Evolutionary conservation across 2,113 vertebrate species (phyloP).

Genomic region (Ophthalmolycus amberensis): DNA sequence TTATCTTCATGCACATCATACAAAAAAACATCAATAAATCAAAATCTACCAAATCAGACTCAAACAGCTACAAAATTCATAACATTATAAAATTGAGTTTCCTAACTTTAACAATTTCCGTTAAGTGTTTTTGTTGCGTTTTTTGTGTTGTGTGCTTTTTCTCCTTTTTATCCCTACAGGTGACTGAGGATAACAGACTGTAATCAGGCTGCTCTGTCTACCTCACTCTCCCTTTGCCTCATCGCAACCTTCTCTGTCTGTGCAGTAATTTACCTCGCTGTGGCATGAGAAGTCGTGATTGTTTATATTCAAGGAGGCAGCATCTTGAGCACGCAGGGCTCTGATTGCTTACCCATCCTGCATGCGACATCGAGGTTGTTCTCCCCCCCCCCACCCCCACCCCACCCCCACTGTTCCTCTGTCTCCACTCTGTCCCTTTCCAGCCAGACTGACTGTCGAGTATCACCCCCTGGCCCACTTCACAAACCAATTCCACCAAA

Average conservation of each 20-base stretch:
- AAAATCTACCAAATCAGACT: not conserved
- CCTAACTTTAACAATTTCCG: not conserved
- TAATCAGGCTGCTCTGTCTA: slow-evolving; percentile 51
- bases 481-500: slow-evolving; percentile 78
- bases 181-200: slow-evolving; percentile 44
- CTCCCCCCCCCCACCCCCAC: slow-evolving; percentile 32
- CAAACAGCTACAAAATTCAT: not conserved
- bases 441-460: slow-evolving; percentile 59
- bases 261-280: slow-evolving; percentile 64
- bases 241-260: slow-evolving; percentile 55
- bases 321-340: slow-evolving; percentile 76
- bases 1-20: not conserved
- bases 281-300: slow-evolving; percentile 67
- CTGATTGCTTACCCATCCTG: slow-evolving; percentile 76
- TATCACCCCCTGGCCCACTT: slow-evolving; percentile 56
- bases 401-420: slow-evolving; percentile 27
- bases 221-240: slow-evolving; percentile 27
- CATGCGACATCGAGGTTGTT: slow-evolving; percentile 50
- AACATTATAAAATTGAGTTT: not conserved
- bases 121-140: slow-evolving; percentile 1
- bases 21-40: slow-evolving; percentile 10
- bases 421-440: slow-evolving; percentile 48
- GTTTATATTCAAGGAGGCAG: slow-evolving; percentile 77
- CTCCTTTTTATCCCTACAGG: slow-evolving; percentile 19
- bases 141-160: not conserved